These are phyloP conservation scores for Phoxinus dragarum DNA, from an alignment of 2,797 vertebrate genomes.

Conservation along the genomic window DNA sequence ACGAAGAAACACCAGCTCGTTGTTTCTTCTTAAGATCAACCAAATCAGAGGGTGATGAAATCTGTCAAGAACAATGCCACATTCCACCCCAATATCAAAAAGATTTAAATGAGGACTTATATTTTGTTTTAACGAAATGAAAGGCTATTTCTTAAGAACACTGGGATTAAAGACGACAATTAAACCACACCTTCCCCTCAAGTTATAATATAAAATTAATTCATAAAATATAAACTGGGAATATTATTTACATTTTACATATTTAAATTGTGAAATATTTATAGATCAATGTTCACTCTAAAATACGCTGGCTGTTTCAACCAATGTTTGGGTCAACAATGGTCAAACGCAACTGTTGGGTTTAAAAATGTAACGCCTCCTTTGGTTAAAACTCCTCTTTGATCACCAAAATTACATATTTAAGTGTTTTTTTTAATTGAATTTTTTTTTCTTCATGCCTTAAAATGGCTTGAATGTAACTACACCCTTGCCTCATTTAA, in stretches of 20 bases:
- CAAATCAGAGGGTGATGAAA: neutral
- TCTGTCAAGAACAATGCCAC: neutral
- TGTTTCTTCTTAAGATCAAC: neutral
- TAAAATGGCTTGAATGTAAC: too few species aligned
- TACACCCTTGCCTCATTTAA: too few species aligned
- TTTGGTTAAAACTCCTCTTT: too few species aligned
- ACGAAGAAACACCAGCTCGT: neutral
- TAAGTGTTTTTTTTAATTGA: too few species aligned
- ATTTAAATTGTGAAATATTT: neutral
- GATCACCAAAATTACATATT: too few species aligned
- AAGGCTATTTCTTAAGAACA: neutral
- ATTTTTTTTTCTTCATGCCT: too few species aligned
- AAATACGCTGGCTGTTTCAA: too few species aligned
- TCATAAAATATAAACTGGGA: neutral
- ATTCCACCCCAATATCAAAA: constrained; percentile 1
- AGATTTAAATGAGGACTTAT: neutral
- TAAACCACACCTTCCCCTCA: neutral
- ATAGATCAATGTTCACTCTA: neutral
- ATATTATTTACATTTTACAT: neutral
- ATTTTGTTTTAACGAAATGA: neutral
- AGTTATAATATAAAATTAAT: neutral
- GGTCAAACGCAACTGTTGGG: too few species aligned
- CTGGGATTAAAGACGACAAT: neutral
- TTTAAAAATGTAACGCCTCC: too few species aligned
- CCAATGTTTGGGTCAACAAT: too few species aligned